These are phyloP conservation scores for Lacerta viridis DNA, from an alignment of 2,797 vertebrate genomes.

Conservation along the genomic window DNA sequence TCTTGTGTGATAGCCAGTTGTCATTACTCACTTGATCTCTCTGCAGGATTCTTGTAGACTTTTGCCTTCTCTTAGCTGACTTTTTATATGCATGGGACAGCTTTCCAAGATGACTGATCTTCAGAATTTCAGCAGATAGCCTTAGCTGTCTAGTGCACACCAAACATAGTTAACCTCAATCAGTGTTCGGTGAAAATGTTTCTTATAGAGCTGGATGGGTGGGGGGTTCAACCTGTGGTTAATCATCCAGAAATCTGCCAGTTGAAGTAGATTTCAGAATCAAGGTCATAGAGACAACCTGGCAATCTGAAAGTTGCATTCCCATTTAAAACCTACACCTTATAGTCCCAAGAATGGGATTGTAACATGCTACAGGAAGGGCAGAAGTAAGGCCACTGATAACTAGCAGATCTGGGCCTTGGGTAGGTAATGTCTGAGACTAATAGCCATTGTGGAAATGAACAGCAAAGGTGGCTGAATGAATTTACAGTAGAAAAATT, in stretches of 20 bases:
- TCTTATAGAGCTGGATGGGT: not conserved
- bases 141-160: not conserved
- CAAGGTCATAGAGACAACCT: conserved; percentile 25
- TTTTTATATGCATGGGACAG: conserved; percentile 25
- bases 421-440: not conserved
- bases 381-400: not conserved
- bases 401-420: not conserved
- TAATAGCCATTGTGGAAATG: not conserved
- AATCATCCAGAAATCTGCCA: conserved; percentile 16
- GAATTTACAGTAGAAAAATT: not conserved
- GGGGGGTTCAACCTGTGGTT: not conserved
- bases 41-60: not conserved
- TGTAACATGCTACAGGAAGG: not conserved
- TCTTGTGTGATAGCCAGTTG: not conserved
- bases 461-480: not conserved
- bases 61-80: not conserved
- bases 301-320: not conserved
- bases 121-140: conserved; percentile 3
- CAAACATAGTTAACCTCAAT: not conserved
- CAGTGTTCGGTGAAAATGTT: not conserved
- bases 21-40: conserved; percentile 25
- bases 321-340: not conserved
- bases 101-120: conserved; percentile 12
- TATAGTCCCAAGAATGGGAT: not conserved
- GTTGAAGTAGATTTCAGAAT: not conserved